These are phyloP conservation scores for Rhodophaea formosa DNA, from an alignment of 2,888 invertebrate genomes.

Conservation along the genomic window DNA sequence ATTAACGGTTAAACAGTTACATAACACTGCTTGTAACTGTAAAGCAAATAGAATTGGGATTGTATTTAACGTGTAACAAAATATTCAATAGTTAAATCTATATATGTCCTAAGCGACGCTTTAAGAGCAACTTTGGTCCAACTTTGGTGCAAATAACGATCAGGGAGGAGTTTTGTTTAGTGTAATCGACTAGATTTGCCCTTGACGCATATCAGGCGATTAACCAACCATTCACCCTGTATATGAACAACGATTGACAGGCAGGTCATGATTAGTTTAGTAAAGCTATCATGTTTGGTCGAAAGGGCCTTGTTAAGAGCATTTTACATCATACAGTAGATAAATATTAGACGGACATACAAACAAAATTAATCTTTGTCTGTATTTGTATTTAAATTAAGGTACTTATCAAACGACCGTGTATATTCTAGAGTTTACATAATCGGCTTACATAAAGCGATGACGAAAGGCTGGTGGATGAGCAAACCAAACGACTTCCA, in stretches of 20 bases:
- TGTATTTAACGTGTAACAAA: background rate
- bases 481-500: conserved; percentile 59
- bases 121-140: too few relatives aligned
- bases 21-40: background rate
- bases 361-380: background rate
- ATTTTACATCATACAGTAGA: background rate
- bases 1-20: background rate
- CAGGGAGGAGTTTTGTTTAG: too few relatives aligned
- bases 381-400: conserved; percentile 5
- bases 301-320: background rate
- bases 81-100: too few relatives aligned
- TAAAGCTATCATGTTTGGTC: background rate
- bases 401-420: conserved; percentile 46
- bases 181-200: too few relatives aligned
- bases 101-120: too few relatives aligned
- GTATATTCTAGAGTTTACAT: conserved; percentile 61
- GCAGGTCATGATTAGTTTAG: too few relatives aligned
- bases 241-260: too few relatives aligned
- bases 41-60: background rate
- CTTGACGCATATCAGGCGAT: too few relatives aligned
- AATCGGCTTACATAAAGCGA: conserved; percentile 66
- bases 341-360: background rate
- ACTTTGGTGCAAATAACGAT: too few relatives aligned
- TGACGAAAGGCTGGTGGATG: conserved; percentile 63
- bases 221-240: too few relatives aligned